Percentiles rank a stretch among this genome's conserved stretches.
Evolutionary conservation across 2,113 vertebrate genomes (phyloP).

Genomic region (Oophaga pumilio): DNA sequence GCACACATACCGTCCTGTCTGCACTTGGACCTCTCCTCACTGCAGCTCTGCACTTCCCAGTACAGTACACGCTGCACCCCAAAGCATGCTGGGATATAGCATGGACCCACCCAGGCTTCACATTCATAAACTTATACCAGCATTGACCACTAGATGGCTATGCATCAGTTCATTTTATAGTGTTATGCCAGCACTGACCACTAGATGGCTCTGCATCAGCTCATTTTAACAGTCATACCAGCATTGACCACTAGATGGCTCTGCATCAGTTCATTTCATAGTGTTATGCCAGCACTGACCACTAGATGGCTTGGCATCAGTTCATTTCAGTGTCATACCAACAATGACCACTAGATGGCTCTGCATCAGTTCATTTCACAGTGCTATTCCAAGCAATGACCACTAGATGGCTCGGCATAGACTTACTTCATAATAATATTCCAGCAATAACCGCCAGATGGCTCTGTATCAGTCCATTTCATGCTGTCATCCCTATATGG

Average conservation of each 20-base stretch:
- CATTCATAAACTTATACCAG: background rate
- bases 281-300: background rate
- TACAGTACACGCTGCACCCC: background rate
- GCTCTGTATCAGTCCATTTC: background rate
- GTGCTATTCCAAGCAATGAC: background rate
- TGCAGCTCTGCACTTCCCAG: conserved; percentile 3
- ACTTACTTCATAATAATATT: background rate
- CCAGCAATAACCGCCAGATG: background rate
- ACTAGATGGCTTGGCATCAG: background rate
- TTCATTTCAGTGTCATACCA: background rate
- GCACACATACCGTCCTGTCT: conserved; percentile 7
- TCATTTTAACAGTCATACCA: background rate
- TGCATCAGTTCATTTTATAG: background rate
- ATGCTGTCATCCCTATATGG: background rate
- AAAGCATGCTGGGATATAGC: conserved; percentile 33
- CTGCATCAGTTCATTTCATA: background rate
- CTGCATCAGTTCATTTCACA: background rate
- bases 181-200: background rate
- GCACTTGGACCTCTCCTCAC: background rate
- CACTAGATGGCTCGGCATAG: background rate
- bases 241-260: background rate
- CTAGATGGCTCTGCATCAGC: background rate
- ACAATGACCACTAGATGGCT: background rate
- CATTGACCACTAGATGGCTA: background rate
- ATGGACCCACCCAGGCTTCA: conserved; percentile 12